Conservation (phyloP, 53 echinoderm and acorn worm species). For the Mesocentrotus franciscanus region DNA sequence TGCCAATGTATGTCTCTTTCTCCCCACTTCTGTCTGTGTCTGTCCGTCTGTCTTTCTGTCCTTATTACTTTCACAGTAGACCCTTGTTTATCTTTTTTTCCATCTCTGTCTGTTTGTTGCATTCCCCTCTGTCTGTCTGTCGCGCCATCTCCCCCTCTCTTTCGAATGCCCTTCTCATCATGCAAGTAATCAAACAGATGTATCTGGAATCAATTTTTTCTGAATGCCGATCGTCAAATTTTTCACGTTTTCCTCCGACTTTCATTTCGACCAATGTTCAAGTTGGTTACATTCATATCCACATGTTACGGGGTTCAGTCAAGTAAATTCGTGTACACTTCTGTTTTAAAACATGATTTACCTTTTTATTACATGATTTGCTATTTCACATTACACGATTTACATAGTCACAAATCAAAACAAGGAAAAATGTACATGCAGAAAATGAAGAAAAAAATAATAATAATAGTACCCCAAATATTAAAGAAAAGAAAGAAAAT, state of each 20-base stretch:
- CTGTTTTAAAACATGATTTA: background rate
- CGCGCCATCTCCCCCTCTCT: background rate
- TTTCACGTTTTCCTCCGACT: background rate
- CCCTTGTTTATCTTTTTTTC: too few species aligned
- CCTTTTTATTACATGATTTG: background rate
- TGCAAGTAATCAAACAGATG: too few species aligned
- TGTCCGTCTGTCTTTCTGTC: background rate
- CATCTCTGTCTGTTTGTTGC: background rate
- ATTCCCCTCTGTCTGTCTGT: background rate
- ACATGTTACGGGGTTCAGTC: background rate
- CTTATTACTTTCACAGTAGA: too few species aligned
- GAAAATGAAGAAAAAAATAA: background rate
- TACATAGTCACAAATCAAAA: background rate
- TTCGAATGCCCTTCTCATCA: too few species aligned
- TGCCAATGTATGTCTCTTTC: too few species aligned
- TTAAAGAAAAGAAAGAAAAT: background rate
- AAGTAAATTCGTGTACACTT: background rate
- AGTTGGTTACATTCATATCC: background rate
- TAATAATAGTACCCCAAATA: background rate
- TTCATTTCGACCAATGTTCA: background rate
- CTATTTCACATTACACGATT: background rate
- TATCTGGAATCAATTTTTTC: too few species aligned
- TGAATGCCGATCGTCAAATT: too few species aligned
- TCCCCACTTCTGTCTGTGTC: background rate
- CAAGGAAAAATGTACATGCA: background rate